Evolutionary conservation across 2,888 invertebrate species (phyloP).

Genomic region (Drosophila sordidapex): DNA sequence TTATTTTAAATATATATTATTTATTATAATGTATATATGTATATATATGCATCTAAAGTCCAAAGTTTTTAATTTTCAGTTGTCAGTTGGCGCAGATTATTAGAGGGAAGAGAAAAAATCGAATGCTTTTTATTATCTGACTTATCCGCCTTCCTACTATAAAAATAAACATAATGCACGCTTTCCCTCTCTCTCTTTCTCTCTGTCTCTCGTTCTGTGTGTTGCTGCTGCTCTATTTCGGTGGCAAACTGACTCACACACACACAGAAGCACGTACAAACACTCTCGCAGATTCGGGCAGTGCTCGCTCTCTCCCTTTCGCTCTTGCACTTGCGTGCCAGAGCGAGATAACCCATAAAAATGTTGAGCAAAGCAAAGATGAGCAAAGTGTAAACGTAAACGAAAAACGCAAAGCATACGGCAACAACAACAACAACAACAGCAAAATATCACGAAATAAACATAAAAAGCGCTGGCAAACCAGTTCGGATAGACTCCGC

Average conservation of each 20-base stretch:
- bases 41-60: too few species aligned
- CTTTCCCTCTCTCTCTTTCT: constrained; percentile 30
- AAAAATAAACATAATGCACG: constrained; percentile 25
- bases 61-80: not conserved
- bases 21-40: not conserved
- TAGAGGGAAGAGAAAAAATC: constrained; percentile 30
- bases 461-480: constrained; percentile 75
- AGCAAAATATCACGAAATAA: constrained; percentile 64
- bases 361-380: constrained; percentile 72
- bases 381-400: constrained; percentile 78
- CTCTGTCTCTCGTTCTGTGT: not conserved
- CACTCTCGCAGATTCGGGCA: constrained; percentile 39
- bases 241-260: constrained; percentile 32
- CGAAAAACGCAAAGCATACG: constrained; percentile 61
- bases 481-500: constrained; percentile 83
- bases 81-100: constrained; percentile 75
- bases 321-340: constrained; percentile 59
- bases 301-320: constrained; percentile 61
- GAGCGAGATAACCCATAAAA: constrained; percentile 83
- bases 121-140: constrained; percentile 38
- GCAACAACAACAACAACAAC: constrained; percentile 49
- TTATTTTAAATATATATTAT: not conserved
- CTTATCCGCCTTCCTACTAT: constrained; percentile 47
- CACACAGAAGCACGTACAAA: constrained; percentile 14
- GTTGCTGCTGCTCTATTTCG: constrained; percentile 33